Evolutionary conservation across 2,888 invertebrate genomes (phyloP), one percentile per base, ranked within the genome.

Genomic region (Nemotelus pantherinus): DNA sequence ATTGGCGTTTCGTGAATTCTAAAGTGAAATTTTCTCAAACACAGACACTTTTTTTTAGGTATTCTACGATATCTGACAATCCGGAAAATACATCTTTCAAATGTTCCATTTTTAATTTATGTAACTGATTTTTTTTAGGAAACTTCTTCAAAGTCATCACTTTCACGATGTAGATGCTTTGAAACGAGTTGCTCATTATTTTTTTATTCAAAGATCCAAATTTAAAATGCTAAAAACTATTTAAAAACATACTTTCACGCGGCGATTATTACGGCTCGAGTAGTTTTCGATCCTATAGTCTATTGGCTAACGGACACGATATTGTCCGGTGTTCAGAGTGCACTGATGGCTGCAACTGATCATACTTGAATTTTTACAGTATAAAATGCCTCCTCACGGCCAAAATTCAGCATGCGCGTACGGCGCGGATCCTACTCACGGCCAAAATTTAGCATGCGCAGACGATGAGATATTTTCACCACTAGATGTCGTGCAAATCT

Each of bases 311-410:
- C 6, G 63, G 43, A 5, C 4, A 10, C 44, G 47, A 9, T n/a
- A 65, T 41, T 10, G 7, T 65, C 65, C 10, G 65, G 65, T 65
- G 65, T 65, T 65, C 65, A 47, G 65, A 65, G 47, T 47, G 9
- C 65, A 47, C 65, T 65, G 47, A 10, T 43, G 65, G 47, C 10
- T 65, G 65, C 65, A 65, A 65, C 65, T 65, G 65, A 65, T 65
- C 65, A 47, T 10, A 43, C 10, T 43, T 65, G 10, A 3, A 47
- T 3, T 65, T 3, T 4, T 63, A n/a, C 47, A 45, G 44, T 1
- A 57, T 63, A 43, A n/a, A 4, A 25, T 65, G 45, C 47, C 45
- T 65, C 65, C 10, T n/a, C 4, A 10, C 47, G 47, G 9, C 44
- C 47, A 3, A 39, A 63, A 45, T 47, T 45, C 65, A 47, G n/a